Evolutionary conservation across 2,113 vertebrate genomes (phyloP).

Genomic region (Ginglymostoma cirratum): DNA sequence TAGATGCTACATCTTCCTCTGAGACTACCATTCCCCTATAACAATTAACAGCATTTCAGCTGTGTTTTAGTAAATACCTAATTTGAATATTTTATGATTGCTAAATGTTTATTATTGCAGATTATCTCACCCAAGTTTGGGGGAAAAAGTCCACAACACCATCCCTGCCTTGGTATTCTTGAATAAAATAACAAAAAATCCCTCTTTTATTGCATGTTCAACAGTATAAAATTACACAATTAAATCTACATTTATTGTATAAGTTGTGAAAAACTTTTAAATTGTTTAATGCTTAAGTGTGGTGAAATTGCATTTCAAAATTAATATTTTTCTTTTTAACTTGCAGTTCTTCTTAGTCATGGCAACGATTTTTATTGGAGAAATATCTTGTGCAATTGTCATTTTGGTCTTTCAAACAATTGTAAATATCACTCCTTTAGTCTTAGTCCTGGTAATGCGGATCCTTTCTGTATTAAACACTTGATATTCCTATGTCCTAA

Average conservation of each 20-base stretch:
- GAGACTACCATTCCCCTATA: background rate
- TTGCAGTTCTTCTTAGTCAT: constrained; percentile 23
- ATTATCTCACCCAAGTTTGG: background rate
- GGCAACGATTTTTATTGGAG: constrained; percentile 10
- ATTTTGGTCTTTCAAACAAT: constrained; percentile 21
- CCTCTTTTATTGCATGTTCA: background rate
- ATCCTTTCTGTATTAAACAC: background rate
- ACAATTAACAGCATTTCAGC: background rate
- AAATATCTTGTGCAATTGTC: background rate
- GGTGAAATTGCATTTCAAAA: background rate
- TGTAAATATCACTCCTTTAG: constrained; percentile 7
- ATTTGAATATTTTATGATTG: background rate
- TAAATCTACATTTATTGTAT: background rate
- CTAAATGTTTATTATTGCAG: background rate
- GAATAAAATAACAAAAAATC: background rate
- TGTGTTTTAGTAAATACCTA: background rate
- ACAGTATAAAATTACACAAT: background rate
- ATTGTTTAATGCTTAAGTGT: background rate
- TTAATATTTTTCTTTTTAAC: background rate
- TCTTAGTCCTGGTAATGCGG: background rate
- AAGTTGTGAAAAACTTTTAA: background rate
- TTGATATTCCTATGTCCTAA: background rate
- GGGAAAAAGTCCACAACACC: background rate
- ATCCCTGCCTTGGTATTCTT: background rate
- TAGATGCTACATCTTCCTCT: background rate